Evolutionary conservation across 2,113 vertebrate genomes (phyloP).

Genomic region (Platysteira castanea): DNA sequence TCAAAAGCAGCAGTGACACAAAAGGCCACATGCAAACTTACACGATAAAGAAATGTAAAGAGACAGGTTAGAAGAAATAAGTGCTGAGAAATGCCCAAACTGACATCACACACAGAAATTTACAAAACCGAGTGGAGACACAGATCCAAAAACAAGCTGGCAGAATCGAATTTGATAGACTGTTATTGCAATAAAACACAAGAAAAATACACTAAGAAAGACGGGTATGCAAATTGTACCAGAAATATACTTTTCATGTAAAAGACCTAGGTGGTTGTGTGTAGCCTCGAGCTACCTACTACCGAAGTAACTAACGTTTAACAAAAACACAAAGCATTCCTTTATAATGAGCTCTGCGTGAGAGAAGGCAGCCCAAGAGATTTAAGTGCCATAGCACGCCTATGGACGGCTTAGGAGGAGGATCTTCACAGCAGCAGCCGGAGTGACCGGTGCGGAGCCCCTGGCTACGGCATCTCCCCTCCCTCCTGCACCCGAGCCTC

Average conservation of each 20-base stretch:
- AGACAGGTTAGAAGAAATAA: neutral
- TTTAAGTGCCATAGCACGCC: neutral
- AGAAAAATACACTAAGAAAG: neutral
- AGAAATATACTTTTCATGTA: neutral
- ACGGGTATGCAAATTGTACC: neutral
- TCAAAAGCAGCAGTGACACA: neutral
- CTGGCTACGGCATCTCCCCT: rapidly evolving
- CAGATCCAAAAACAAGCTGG: neutral
- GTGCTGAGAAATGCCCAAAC: neutral
- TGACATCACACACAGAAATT: neutral
- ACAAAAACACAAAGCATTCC: neutral
- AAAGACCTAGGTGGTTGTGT: neutral
- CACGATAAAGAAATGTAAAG: neutral
- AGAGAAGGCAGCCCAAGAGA: neutral
- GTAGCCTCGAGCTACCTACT: neutral
- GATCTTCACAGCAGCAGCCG: neutral
- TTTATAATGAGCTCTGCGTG: neutral
- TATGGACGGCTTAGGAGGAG: neutral
- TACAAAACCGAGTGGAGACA: neutral
- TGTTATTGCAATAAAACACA: neutral
- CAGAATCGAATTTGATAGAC: neutral
- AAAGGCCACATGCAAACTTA: neutral
- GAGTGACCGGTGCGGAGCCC: rapidly evolving
- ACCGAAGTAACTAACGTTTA: neutral
- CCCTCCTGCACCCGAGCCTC: neutral